Conservation (phyloP, 2,113 vertebrate genomes). For the Gobio gobio region DNA sequence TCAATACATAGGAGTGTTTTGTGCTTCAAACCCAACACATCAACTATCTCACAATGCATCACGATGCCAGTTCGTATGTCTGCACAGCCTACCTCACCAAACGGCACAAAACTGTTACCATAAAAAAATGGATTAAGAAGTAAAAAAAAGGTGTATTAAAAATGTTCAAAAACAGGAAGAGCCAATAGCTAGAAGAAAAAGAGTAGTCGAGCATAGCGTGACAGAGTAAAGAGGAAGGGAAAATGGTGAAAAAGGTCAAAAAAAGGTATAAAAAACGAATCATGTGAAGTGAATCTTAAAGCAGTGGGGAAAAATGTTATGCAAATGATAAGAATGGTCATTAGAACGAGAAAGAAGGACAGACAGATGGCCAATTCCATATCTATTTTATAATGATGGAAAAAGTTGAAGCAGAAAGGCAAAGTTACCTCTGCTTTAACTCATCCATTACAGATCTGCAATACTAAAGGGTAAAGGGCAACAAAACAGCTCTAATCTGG, state of each 20-base stretch:
- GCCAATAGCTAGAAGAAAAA: slow-evolving; percentile 55
- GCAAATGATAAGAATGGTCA: slow-evolving; percentile 64
- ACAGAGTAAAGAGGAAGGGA: slow-evolving; percentile 39
- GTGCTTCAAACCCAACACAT: slow-evolving; percentile 76
- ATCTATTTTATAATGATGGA: neutral
- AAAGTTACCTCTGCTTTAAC: slow-evolving; percentile 57
- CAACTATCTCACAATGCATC: slow-evolving; percentile 82
- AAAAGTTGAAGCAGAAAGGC: slow-evolving; percentile 46
- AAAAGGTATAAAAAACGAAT: slow-evolving; percentile 33
- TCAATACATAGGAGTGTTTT: slow-evolving; percentile 63
- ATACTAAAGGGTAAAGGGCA: neutral
- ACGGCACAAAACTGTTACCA: slow-evolving; percentile 65
- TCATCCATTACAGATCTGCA: slow-evolving; percentile 5
- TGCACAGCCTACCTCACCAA: slow-evolving; percentile 62
- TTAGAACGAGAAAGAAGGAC: slow-evolving; percentile 6
- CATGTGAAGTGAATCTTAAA: slow-evolving; percentile 22
- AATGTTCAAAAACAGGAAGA: slow-evolving; percentile 59
- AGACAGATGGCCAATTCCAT: neutral
- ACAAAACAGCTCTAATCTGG: slow-evolving; percentile 6
- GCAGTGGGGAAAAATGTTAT: slow-evolving; percentile 47
- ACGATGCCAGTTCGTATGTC: slow-evolving; percentile 76
- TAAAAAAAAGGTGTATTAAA: slow-evolving; percentile 44
- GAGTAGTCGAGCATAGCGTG: slow-evolving; percentile 6
- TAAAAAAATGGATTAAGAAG: slow-evolving; percentile 59
- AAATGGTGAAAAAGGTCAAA: slow-evolving; percentile 44